Conservation (phyloP, 2,888 invertebrate species). For the Archips crataeganus region DNA sequence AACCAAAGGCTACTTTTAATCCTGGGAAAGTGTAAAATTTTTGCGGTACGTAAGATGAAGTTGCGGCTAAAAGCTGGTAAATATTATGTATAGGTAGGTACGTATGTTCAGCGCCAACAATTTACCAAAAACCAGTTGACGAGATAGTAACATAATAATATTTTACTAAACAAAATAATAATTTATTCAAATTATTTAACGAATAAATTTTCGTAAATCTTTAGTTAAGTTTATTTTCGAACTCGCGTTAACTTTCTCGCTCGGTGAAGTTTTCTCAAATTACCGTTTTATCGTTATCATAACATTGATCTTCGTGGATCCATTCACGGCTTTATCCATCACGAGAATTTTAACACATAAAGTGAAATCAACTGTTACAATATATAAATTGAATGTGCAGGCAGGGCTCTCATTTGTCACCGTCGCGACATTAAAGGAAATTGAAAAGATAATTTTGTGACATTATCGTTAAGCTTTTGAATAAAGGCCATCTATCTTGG, state of each 20-base stretch:
- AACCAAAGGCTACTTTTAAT: no score
- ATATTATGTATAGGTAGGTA: no score
- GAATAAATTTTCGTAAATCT: conserved; percentile 10
- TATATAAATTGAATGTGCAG: background rate
- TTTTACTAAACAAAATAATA: background rate
- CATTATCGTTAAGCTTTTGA: no score
- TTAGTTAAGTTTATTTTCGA: conserved; percentile 21
- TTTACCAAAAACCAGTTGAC: no score
- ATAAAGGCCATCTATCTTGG: no score
- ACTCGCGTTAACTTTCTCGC: conserved; percentile 29
- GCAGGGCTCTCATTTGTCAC: background rate
- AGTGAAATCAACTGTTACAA: background rate
- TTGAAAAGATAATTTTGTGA: no score
- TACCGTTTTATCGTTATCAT: conserved; percentile 31
- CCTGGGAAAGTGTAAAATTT: no score
- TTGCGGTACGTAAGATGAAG: no score
- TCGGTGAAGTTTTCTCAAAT: conserved; percentile 3
- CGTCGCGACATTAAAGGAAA: no score
- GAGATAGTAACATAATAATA: no score
- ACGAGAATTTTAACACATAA: background rate
- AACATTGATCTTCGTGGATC: conserved; percentile 28
- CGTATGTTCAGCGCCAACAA: no score
- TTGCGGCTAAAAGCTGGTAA: no score
- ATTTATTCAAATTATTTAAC: conserved; percentile 17
- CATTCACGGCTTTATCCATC: conserved; percentile 12